phyloP scores from a whole-genome alignment of 1,140 invertebrate species.

The Gryon sp. region DNA sequence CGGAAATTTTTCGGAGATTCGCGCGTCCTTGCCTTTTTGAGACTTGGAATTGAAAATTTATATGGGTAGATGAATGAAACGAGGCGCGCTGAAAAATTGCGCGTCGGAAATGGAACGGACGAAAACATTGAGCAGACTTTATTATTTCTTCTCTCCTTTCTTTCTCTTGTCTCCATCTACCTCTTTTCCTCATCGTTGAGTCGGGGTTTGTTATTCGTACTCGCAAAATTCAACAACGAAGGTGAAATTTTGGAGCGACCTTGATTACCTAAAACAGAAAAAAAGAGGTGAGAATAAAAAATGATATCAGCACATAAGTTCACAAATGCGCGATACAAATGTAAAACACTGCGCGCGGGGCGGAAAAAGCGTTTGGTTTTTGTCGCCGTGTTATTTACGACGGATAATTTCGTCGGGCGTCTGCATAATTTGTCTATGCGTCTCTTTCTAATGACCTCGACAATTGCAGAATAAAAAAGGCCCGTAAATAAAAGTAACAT shows the following conservation, averaged over 20 bases:
- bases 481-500: conserved; percentile 44
- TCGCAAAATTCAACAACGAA: conserved; percentile 13
- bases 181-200: conserved; percentile 4
- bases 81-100: conserved; percentile 51
- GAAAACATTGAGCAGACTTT: conserved; percentile 34
- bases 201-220: too few relatives aligned
- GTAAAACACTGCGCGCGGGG: neutral
- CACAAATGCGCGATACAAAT: conserved; percentile 13
- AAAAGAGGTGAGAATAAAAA: neutral
- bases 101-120: conserved; percentile 43
- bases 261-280: conserved; percentile 18
- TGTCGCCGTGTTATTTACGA: conserved; percentile 42
- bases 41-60: conserved; percentile 47
- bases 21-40: conserved; percentile 45
- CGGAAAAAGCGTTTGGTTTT: conserved; percentile 18
- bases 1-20: conserved; percentile 46
- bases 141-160: conserved; percentile 19
- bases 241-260: conserved; percentile 38
- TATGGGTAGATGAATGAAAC: conserved; percentile 48
- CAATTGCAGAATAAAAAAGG: conserved; percentile 33
- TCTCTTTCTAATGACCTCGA: conserved; percentile 34
- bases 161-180: neutral
- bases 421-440: conserved; percentile 41
- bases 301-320: conserved; percentile 1
- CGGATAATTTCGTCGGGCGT: conserved; percentile 34